Evolutionary conservation across 2,888 invertebrate genomes (phyloP).

Genomic region (Rotaria macrura): DNA sequence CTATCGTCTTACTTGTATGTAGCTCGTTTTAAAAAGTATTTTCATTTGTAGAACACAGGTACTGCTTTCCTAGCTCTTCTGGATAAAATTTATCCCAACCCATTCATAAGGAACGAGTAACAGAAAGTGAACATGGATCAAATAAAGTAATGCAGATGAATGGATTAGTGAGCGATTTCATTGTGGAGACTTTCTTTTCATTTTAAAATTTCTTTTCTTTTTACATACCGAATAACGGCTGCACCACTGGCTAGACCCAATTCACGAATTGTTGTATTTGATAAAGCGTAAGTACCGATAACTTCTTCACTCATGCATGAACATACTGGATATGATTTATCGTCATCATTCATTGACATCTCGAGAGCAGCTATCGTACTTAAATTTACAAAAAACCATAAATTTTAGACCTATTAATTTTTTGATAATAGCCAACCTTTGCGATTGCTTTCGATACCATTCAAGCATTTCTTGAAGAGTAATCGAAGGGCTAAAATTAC

Average conservation of each 20-base stretch:
- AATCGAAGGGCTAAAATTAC: not conserved
- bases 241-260: slow-evolving; percentile 68
- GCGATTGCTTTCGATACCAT: slow-evolving; percentile 34
- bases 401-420: not conserved
- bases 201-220: no score
- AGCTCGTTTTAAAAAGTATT: no score
- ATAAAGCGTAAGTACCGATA: slow-evolving; percentile 59
- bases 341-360: slow-evolving; percentile 47
- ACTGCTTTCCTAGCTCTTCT: no score
- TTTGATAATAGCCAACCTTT: slow-evolving; percentile 35
- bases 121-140: no score
- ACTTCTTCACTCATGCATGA: slow-evolving; percentile 70
- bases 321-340: slow-evolving; percentile 57
- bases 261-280: slow-evolving; percentile 62
- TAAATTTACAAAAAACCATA: not conserved
- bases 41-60: no score
- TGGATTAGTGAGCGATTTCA: no score
- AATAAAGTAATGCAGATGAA: no score
- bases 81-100: no score
- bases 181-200: no score
- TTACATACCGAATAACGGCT: slow-evolving; percentile 59
- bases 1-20: no score
- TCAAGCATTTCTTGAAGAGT: slow-evolving; percentile 22
- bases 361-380: slow-evolving; percentile 56
- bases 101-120: no score